Evolutionary conservation across 2,797 vertebrate genomes (phyloP), one percentile per base, ranked within the genome.

Genomic region (Megaceryle alcyon): DNA sequence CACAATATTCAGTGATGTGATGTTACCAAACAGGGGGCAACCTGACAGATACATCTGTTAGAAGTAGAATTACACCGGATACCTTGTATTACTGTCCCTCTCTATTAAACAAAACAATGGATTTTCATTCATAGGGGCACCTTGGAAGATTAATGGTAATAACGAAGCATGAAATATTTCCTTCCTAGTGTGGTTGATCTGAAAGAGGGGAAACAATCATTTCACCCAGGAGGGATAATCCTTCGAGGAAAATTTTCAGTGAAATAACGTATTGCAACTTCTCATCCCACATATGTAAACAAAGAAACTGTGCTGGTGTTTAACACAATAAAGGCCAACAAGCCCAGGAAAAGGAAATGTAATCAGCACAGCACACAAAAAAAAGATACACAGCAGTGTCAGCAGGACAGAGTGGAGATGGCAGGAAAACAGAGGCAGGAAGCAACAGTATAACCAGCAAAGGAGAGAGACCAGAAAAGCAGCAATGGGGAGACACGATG

Each of bases 71-170:
- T 96, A 90, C 73, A 88, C 59, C 28, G 78, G 86, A 46, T 93
- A 94, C 88, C 84, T 92, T 92, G 82, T 86, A 94, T 60, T 91
- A 70, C 46, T 83, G 80, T 95, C 77, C 87, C 65, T 94, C 84
- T 94, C 88, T 83, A 88, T 95, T 96, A 96, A 94, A 94, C 79
- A 80, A 94, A 96, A 96, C 86, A 96, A 96, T 95, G 76, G 83
- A 96, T 97, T 96, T 97, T 94, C 94, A 96, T 95, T 96, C 88
- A 87, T 37, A 96, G 88, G 92, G 91, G 84, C 90, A 94, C 92
- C 94, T 97, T 97, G 92, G 75, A 96, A 97, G 96, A 97, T 96
- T 96, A 97, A 97, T 95, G 60, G 75, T 71, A 92, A 95, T 96
- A 96, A 97, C 82, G 95, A 96, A 96, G 93, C 92, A 82, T 96